Conservation (phyloP, 1,140 invertebrate genomes). For the Meloidogyne exigua region DNA sequence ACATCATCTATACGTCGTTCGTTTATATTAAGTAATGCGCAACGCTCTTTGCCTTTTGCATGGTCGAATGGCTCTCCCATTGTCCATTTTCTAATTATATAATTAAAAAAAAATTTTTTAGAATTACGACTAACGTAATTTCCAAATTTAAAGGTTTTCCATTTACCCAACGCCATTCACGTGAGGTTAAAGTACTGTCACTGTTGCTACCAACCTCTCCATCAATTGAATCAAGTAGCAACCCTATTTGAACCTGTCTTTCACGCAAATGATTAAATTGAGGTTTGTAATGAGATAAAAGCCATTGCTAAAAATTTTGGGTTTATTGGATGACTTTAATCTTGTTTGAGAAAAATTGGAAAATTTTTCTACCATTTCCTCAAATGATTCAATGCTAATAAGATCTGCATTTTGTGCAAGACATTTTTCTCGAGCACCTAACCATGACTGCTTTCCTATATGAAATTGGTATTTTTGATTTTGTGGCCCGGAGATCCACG, state of each 20-base stretch:
- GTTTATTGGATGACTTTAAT: no score
- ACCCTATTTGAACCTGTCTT: slow-evolving; percentile 50
- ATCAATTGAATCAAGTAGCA: slow-evolving; percentile 24
- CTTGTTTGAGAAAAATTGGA: background rate
- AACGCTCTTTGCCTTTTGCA: slow-evolving; percentile 45
- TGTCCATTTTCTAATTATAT: slow-evolving; percentile 33
- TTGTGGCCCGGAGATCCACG: slow-evolving; percentile 45
- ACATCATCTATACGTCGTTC: slow-evolving; percentile 37
- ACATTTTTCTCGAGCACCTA: slow-evolving; percentile 49
- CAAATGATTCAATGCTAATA: slow-evolving; percentile 29
- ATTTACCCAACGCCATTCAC: slow-evolving; percentile 46
- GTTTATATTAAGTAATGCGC: slow-evolving; percentile 45
- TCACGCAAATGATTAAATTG: slow-evolving; percentile 39
- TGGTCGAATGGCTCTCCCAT: slow-evolving; percentile 48
- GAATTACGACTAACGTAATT: slow-evolving; percentile 28
- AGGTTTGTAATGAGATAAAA: slow-evolving; percentile 45
- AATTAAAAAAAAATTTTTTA: background rate
- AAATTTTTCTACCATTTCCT: slow-evolving; percentile 40
- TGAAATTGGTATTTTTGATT: slow-evolving; percentile 53
- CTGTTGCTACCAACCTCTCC: slow-evolving; percentile 15
- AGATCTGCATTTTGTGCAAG: slow-evolving; percentile 51
- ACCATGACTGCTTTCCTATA: slow-evolving; percentile 52
- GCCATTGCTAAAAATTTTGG: slow-evolving; percentile 39
- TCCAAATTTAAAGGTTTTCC: slow-evolving; percentile 27
- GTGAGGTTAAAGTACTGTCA: background rate